phyloP scores from a whole-genome alignment of 2,888 invertebrate species.

The Eupithecia subumbrata region DNA sequence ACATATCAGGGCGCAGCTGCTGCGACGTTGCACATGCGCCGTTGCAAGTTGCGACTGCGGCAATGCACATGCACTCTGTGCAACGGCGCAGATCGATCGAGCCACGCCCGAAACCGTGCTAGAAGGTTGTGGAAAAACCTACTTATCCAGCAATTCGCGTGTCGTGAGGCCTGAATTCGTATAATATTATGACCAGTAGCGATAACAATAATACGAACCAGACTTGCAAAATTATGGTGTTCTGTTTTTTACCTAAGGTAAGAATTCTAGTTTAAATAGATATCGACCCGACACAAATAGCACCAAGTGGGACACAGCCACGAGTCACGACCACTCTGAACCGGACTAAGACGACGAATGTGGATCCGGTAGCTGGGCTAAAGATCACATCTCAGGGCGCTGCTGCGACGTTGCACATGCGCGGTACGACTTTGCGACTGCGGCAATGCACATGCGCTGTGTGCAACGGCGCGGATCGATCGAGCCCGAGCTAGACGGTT shows the following conservation, averaged over 20 bases:
- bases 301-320: background rate
- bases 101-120: background rate
- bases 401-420: no score
- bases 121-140: no score
- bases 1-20: background rate
- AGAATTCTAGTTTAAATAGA: background rate
- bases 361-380: no score
- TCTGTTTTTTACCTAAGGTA: no score
- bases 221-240: no score
- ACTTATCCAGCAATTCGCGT: background rate
- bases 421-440: background rate
- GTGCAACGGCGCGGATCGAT: no score
- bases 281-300: background rate
- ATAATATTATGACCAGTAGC: no score
- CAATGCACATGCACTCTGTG: constrained; percentile 22
- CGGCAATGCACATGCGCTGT: background rate
- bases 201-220: no score
- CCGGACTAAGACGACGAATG: background rate
- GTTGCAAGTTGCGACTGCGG: constrained; percentile 13
- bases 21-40: constrained; percentile 24
- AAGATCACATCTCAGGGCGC: no score
- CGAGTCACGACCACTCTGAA: background rate
- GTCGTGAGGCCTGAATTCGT: background rate
- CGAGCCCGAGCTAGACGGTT: no score
- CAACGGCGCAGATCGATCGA: background rate